phyloP scores from a whole-genome alignment of 2,888 invertebrate species.

The Spatulosminthurus flaviceps region DNA sequence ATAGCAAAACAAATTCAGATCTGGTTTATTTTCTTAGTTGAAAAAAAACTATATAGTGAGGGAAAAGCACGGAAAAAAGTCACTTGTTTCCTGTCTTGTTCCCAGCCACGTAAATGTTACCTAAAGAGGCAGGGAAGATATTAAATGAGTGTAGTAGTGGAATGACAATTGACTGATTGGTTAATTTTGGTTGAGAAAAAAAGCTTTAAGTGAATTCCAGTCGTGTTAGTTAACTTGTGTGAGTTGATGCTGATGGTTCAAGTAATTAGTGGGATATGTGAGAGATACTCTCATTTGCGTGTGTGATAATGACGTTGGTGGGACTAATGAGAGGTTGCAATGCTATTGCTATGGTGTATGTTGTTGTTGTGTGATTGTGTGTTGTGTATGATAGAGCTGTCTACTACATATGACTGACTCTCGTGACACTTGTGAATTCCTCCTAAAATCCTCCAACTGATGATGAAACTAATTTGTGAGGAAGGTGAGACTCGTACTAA shows the following conservation, averaged over 20 bases:
- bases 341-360: neutral
- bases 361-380: too few species aligned
- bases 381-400: too few species aligned
- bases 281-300: conserved; percentile 15
- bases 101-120: too few species aligned
- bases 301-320: neutral
- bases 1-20: too few species aligned
- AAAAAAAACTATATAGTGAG: neutral
- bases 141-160: neutral
- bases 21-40: too few species aligned
- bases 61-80: neutral
- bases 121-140: conserved; percentile 15
- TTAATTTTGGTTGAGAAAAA: neutral
- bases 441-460: too few species aligned
- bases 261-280: neutral
- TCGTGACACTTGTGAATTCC: too few species aligned
- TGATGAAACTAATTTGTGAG: conserved; percentile 24
- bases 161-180: neutral
- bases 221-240: neutral
- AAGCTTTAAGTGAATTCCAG: neutral
- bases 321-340: neutral
- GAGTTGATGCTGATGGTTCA: conserved; percentile 17
- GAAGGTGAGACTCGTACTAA: conserved; percentile 20
- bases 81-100: neutral
- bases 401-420: too few species aligned